These are phyloP conservation scores for Boloria euphrosyne DNA, from an alignment of 2,888 invertebrate species.

Conservation along the genomic window DNA sequence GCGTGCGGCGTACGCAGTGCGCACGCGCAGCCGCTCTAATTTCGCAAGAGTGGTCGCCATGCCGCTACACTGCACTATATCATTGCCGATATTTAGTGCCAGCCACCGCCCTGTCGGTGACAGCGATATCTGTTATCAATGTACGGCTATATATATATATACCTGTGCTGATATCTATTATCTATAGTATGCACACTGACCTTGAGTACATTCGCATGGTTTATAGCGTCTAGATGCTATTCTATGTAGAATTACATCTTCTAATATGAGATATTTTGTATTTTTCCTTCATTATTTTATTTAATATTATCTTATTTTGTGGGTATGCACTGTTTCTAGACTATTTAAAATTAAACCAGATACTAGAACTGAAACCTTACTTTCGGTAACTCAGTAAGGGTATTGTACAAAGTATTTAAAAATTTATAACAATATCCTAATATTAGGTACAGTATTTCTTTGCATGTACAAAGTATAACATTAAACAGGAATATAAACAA, in stretches of 20 bases:
- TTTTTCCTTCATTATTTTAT: background rate
- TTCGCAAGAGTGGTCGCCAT: slow-evolving; percentile 67
- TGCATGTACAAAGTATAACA: no score
- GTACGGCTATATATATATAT: slow-evolving; percentile 72
- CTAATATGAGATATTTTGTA: slow-evolving; percentile 40
- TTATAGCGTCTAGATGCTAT: slow-evolving; percentile 39
- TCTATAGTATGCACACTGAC: slow-evolving; percentile 55
- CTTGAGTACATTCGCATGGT: slow-evolving; percentile 42
- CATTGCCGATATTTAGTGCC: slow-evolving; percentile 66
- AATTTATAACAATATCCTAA: no score
- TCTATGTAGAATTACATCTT: slow-evolving; percentile 39
- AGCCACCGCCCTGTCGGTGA: slow-evolving; percentile 71
- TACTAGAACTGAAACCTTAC: no score
- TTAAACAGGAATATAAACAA: no score
- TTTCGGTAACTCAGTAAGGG: no score
- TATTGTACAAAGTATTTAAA: no score
- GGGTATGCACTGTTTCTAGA: no score
- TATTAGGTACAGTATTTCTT: no score
- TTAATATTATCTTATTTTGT: background rate
- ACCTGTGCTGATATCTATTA: slow-evolving; percentile 58
- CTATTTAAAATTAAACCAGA: no score
- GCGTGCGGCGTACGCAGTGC: slow-evolving; percentile 44
- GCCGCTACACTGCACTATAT: slow-evolving; percentile 64
- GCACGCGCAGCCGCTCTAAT: slow-evolving; percentile 65
- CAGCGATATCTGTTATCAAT: slow-evolving; percentile 81